Conservation (phyloP, 2,888 invertebrate species). For the Zele albiditarsus region DNA sequence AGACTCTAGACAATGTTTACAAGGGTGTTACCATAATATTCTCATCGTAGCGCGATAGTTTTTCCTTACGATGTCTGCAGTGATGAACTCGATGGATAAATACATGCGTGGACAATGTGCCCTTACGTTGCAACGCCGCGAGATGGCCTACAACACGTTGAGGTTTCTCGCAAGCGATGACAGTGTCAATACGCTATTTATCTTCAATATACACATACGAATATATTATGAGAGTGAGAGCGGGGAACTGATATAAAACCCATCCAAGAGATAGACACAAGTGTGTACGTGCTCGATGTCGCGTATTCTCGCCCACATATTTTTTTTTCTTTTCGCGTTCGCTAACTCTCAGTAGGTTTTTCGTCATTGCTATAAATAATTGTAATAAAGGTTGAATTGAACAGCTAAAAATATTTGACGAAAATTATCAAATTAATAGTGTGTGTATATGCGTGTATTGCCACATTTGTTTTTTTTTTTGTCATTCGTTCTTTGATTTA, state of each 20-base stretch:
- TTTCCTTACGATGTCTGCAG: too few relatives aligned
- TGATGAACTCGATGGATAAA: too few relatives aligned
- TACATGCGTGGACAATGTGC: too few relatives aligned
- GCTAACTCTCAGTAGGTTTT: not conserved
- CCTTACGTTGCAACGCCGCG: not conserved
- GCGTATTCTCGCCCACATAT: constrained; percentile 1
- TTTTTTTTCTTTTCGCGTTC: not conserved
- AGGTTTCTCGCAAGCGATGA: not conserved
- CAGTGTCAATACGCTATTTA: not conserved
- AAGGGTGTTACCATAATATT: too few relatives aligned
- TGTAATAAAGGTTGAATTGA: constrained; percentile 1
- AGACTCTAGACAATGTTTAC: too few relatives aligned
- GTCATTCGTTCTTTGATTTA: not conserved
- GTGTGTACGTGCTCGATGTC: constrained; percentile 20
- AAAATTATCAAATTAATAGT: not conserved
- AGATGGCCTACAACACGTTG: not conserved
- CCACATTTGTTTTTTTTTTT: not conserved
- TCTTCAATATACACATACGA: not conserved
- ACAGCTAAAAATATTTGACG: not conserved
- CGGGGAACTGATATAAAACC: not conserved
- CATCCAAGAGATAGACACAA: constrained; percentile 23
- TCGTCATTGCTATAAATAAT: constrained; percentile 11
- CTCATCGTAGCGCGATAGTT: too few relatives aligned
- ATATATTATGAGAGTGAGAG: not conserved
- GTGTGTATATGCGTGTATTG: not conserved